Evolutionary conservation across 2,888 invertebrate genomes (phyloP).

Genomic region (Hipparchia sbordonii): DNA sequence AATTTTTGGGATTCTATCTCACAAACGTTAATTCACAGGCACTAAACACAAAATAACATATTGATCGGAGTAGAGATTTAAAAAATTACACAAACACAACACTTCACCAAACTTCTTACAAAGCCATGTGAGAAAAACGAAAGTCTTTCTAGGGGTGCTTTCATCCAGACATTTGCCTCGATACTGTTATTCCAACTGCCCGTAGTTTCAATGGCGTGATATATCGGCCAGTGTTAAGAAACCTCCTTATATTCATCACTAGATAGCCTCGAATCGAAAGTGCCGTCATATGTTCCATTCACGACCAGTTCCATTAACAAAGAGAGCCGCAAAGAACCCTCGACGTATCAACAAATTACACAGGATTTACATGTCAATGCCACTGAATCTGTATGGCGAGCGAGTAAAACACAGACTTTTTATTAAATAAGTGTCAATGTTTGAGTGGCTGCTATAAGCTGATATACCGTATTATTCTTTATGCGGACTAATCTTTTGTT

Average conservation of each 20-base stretch:
- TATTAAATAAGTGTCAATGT: constrained; percentile 69
- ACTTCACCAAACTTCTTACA: constrained; percentile 31
- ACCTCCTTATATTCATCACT: constrained; percentile 55
- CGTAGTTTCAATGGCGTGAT: constrained; percentile 59
- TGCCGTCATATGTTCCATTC: constrained; percentile 75
- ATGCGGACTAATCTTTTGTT: too few species aligned
- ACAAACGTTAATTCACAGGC: not conserved
- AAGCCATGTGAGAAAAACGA: constrained; percentile 43
- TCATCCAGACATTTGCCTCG: constrained; percentile 47
- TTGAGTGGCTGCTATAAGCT: constrained; percentile 34
- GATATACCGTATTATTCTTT: constrained; percentile 5
- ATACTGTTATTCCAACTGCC: constrained; percentile 72
- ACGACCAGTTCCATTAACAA: constrained; percentile 72
- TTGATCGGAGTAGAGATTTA: not conserved
- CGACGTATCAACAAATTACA: constrained; percentile 81
- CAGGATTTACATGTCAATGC: constrained; percentile 76
- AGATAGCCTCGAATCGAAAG: constrained; percentile 63
- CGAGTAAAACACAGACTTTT: constrained; percentile 67
- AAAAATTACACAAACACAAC: constrained; percentile 24
- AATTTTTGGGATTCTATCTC: too few species aligned
- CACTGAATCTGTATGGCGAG: constrained; percentile 54
- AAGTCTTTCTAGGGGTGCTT: constrained; percentile 45
- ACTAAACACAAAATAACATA: constrained; percentile 1
- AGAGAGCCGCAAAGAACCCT: constrained; percentile 80
- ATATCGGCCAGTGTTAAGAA: constrained; percentile 65